Evolutionary conservation across 2,113 vertebrate species (phyloP), one percentile per base, ranked within the genome.

Genomic region (Sylvia atricapilla): DNA sequence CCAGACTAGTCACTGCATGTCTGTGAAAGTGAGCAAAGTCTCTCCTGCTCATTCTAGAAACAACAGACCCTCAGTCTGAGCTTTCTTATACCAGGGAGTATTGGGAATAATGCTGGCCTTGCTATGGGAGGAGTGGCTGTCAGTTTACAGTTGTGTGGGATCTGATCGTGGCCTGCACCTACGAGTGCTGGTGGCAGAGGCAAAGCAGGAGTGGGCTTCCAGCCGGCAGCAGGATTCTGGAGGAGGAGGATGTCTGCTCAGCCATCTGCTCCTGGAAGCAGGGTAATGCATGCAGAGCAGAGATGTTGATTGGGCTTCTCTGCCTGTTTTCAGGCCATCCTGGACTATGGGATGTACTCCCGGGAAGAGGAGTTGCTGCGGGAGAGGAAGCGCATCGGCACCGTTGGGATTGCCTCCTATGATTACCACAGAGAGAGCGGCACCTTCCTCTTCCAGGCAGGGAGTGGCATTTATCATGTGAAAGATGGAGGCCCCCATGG

Each of bases 331-430:
- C 89, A 98, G 98, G 98, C 98, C 50, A 96, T 97, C 84, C 97
- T 98, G 83, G 98, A 98, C 96, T 98, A 98, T 68, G 98, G 98
- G 74, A 98, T 98, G 98, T 98, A 98, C 94, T 98, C 98, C 47
- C 97, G 98, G 13, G 98, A 98, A 30, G 98, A 98, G 89, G 98
- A 98, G 56, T 21, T 98, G 47, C 95, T 98, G 41, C 96, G 98
- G 77, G 98, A 98, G 95, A 98, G 98, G 84, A 98, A 98, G 94
- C 96, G 98, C 6, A 98, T 98, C 8, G 98, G 98, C 73, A 98
- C 98, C 1, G 56, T 98, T 4, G 98, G 98, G 28, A 98, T 98
- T 8, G 97, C 98, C 60, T 98, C 98, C 30, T 98, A 98, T 0
- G 98, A 98, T 63, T 98, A 98, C 87, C 98, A 98, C 83, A 97